These are phyloP conservation scores for Ametastegia equiseti DNA, from an alignment of 2,888 invertebrate genomes.

Conservation along the genomic window DNA sequence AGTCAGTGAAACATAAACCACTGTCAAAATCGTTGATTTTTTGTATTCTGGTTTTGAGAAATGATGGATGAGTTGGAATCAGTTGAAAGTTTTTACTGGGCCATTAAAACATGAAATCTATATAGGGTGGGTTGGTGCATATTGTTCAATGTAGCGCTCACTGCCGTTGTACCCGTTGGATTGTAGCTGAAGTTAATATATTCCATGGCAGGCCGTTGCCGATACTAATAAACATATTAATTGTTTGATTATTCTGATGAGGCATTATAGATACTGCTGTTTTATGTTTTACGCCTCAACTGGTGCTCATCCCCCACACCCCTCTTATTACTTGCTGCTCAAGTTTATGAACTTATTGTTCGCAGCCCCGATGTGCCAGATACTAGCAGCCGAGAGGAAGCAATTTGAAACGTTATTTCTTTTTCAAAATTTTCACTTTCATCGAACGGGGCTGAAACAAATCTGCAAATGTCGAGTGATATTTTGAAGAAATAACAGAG, in stretches of 20 bases:
- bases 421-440: background rate
- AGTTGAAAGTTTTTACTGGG: constrained; percentile 1
- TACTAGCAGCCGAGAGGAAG: background rate
- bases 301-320: constrained; percentile 57
- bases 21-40: background rate
- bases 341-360: constrained; percentile 55
- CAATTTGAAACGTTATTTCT: background rate
- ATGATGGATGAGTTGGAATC: background rate
- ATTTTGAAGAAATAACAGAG: background rate
- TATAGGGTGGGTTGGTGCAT: constrained; percentile 36
- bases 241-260: constrained; percentile 69
- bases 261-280: constrained; percentile 63
- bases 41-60: background rate
- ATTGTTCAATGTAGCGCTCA: constrained; percentile 50
- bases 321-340: constrained; percentile 53
- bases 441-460: background rate
- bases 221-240: constrained; percentile 71
- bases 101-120: constrained; percentile 28
- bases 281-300: constrained; percentile 61
- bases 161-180: constrained; percentile 50
- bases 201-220: constrained; percentile 64
- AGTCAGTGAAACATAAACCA: no score
- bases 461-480: constrained; percentile 11
- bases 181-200: constrained; percentile 60
- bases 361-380: constrained; percentile 31